These are phyloP conservation scores for Cephus rjabovi DNA, from an alignment of 2,888 invertebrate genomes.

Conservation along the genomic window DNA sequence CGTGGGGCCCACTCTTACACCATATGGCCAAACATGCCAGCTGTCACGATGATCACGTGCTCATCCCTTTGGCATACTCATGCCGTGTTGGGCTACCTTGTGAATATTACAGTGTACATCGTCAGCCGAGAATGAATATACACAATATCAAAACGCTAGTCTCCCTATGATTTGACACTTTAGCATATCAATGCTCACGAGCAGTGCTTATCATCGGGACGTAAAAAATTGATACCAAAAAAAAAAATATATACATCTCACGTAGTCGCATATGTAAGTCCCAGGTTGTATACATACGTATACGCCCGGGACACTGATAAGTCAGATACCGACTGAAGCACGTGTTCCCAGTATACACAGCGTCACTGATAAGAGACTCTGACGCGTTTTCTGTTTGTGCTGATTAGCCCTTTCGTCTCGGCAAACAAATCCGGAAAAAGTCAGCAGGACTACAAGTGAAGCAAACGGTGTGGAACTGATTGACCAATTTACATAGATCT, in stretches of 20 bases:
- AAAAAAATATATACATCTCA: not conserved
- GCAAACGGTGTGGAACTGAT: not conserved
- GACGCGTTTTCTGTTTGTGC: slow-evolving; percentile 46
- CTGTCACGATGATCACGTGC: slow-evolving; percentile 35
- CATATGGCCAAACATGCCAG: slow-evolving; percentile 57
- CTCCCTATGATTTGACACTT: not conserved
- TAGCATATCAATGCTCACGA: not conserved
- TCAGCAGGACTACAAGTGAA: slow-evolving; percentile 26
- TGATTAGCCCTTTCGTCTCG: slow-evolving; percentile 49
- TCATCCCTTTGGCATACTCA: slow-evolving; percentile 29
- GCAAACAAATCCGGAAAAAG: slow-evolving; percentile 48
- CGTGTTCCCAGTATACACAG: not conserved
- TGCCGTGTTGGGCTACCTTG: not conserved
- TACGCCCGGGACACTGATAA: not conserved
- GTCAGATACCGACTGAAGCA: not conserved
- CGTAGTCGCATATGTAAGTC: not conserved
- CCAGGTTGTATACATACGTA: not conserved
- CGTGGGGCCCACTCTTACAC: slow-evolving; percentile 33
- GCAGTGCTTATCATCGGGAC: not conserved
- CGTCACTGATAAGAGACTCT: slow-evolving; percentile 16
- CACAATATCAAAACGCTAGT: not conserved
- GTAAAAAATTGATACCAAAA: not conserved
- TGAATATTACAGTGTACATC: not conserved
- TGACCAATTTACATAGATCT: not conserved
- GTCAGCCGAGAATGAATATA: not conserved